Evolutionary conservation across 2,888 invertebrate species (phyloP).

Genomic region (Endomychus coccineus): DNA sequence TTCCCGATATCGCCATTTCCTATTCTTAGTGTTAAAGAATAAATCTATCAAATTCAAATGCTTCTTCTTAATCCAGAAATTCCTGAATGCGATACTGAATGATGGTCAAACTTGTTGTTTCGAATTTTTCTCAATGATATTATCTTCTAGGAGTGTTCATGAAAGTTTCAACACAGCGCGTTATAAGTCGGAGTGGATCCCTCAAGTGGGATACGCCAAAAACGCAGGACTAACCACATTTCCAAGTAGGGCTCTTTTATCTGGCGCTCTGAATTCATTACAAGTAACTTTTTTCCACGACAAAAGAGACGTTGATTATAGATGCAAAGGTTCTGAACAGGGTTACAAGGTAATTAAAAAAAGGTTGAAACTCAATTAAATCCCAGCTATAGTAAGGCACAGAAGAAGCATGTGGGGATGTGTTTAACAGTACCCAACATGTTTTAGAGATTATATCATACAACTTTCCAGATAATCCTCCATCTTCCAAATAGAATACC

Average conservation of each 20-base stretch:
- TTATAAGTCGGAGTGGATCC: conserved; percentile 3
- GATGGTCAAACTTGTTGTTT: no score
- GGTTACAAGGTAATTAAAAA: conserved; percentile 4
- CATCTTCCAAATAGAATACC: conserved; percentile 62
- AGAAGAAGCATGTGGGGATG: no score
- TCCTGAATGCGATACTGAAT: no score
- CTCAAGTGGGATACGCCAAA: conserved; percentile 2
- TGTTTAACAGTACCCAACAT: no score
- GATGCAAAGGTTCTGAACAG: conserved; percentile 6
- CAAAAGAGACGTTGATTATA: conserved; percentile 5
- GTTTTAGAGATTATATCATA: neutral
- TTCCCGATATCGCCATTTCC: no score
- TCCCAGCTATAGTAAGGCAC: no score
- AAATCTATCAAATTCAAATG: no score
- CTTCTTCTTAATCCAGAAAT: no score
- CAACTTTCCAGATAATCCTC: conserved; percentile 48
- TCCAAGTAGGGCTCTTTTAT: conserved; percentile 8
- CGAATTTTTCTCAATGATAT: no score
- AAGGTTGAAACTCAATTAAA: neutral
- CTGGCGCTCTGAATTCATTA: conserved; percentile 7
- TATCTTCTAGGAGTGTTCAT: no score
- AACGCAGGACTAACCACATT: neutral
- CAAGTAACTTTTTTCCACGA: neutral
- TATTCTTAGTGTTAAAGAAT: no score
- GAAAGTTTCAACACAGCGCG: no score